Evolutionary conservation across 92 coral and sea anemone species (phyloP), one percentile per base, ranked within the genome.

Genomic region (Ricordea florida): DNA sequence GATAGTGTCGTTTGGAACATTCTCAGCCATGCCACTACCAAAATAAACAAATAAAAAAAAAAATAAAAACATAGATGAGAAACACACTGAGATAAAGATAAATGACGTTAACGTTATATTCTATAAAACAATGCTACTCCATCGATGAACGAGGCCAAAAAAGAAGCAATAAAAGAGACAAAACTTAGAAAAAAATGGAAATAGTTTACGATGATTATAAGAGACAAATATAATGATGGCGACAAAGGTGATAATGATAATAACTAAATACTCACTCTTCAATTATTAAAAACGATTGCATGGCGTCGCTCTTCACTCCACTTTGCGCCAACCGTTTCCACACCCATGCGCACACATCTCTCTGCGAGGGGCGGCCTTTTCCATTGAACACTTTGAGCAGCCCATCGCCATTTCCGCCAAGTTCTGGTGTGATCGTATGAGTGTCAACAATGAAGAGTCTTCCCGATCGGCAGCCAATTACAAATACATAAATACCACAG

Each of bases 241-340:
- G 53, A 24, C 6, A 46, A 5, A 6, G 53, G 25, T 21, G 28
- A 50, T 11, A 62, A 51, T 36, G 65, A 76, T 51, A 50, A 50
- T 14, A 24, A 14, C 11, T 14, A 33, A 50, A 50, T 46, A 48
- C 41, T n/a, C 36, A 67, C 42, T 47, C 75, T 76, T 77, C 80
- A 14, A 77, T 36, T 38, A 58, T 69, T 16, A 31, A 2, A 29
- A 86, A 80, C 20, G 91, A 73, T 45, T 86, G 91, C 46, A 35
- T 14, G 20, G 60, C 56, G 21, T 58, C 33, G 5, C 17, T 41
- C 20, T 48, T 24, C n/a, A 86, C 91, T 16, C 84, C 84, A 44
- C 92, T 80, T 21, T 1, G 46, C 46, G 62, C 16, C 35, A 81
- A 74, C n/a, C 87, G 69, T 49, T 62, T 49, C 87, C 92, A 81